A percentile compares a stretch with the other conserved stretches of the same genome.
Evolutionary conservation across 2,113 vertebrate species (phyloP).

Genomic region (Melanerpes formicivorus): DNA sequence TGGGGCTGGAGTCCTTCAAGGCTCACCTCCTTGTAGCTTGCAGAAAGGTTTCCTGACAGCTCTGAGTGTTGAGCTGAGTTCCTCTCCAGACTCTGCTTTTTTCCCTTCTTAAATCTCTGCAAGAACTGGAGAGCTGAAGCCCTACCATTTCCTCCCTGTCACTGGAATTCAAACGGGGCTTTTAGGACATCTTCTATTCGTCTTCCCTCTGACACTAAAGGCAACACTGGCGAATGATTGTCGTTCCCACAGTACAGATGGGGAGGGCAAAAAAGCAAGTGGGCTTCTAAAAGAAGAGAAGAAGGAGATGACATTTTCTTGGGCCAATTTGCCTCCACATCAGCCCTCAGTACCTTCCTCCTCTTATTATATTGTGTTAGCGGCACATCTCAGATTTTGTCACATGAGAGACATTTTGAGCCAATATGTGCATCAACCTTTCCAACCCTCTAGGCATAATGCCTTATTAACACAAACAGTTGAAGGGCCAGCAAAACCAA

Average conservation of each 20-base stretch:
- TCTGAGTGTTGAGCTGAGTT: neutral
- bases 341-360: neutral
- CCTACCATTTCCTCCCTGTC: neutral
- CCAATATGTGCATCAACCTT: neutral
- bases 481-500: neutral
- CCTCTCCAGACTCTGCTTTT: neutral
- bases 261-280: neutral
- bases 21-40: neutral
- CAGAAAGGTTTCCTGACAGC: neutral
- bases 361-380: neutral
- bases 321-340: neutral
- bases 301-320: neutral
- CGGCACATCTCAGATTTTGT: neutral
- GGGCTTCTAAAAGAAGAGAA: neutral
- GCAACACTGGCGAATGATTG: neutral
- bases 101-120: neutral
- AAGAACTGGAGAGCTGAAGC: neutral
- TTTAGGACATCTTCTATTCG: neutral
- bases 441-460: neutral
- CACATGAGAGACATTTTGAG: neutral
- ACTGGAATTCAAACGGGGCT: neutral
- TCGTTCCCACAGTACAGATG: neutral
- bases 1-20: neutral
- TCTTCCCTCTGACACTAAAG: neutral
- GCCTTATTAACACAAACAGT: neutral